These are phyloP conservation scores for Corynorhinus townsendii DNA, from an alignment of 2,113 vertebrate species.

Conservation along the genomic window DNA sequence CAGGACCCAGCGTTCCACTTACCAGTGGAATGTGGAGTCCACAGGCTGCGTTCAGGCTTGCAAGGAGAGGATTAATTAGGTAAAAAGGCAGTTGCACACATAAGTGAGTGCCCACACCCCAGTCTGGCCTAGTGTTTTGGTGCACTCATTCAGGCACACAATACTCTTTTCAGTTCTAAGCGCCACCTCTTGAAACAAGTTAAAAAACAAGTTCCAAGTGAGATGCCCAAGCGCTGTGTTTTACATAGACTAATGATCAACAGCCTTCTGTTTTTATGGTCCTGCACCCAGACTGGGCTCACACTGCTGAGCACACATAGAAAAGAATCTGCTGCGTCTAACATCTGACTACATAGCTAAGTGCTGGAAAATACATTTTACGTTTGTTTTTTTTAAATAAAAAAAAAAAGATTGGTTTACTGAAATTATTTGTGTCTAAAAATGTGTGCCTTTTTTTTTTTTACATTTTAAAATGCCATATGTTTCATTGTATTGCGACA, in stretches of 20 bases:
- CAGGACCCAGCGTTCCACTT: conserved; percentile 59
- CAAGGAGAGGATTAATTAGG: conserved; percentile 74
- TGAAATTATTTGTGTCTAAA: conserved; percentile 42
- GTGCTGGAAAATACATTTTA: conserved; percentile 22
- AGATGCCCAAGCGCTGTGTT: conserved; percentile 63
- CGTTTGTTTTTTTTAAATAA: not conserved
- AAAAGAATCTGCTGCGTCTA: not conserved
- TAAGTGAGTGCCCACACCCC: conserved; percentile 70
- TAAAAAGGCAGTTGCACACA: conserved; percentile 70
- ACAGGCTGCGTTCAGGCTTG: conserved; percentile 61
- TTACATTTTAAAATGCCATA: not conserved
- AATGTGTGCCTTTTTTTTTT: not conserved
- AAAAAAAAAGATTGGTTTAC: not conserved
- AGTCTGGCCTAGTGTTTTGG: conserved; percentile 66
- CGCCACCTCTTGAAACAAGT: conserved; percentile 71
- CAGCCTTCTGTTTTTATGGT: conserved; percentile 53
- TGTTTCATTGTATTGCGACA: conserved; percentile 24
- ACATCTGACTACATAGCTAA: not conserved
- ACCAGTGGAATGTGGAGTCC: conserved; percentile 60
- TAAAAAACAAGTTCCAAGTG: conserved; percentile 63
- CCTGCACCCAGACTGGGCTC: conserved; percentile 29
- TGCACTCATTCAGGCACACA: conserved; percentile 65
- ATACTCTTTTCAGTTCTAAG: conserved; percentile 71
- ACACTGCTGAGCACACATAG: conserved; percentile 10
- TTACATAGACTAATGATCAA: conserved; percentile 59